Base-by-base conservation (phyloP, 1,140 invertebrate genomes). In the Aphelinus certus region DNA sequence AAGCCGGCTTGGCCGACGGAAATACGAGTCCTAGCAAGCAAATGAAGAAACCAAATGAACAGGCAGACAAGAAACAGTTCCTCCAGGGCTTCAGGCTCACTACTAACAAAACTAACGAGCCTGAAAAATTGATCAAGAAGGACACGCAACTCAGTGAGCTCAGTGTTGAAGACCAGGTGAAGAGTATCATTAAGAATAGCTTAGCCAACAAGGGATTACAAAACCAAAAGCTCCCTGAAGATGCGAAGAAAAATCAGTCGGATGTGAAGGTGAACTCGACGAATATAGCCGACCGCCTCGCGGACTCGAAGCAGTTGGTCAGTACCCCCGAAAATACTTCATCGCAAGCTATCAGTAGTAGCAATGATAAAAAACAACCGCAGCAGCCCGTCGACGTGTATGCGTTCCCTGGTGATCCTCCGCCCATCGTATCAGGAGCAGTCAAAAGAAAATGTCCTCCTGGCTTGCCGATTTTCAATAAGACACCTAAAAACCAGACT, bases 401-500 rank as follows among this genome's bases (percentile, higher is more conserved):
- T 5, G 76, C 81, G 0, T 85, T 85, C 26, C 79, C 83, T 0
- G 84, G 71, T 57, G 84, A 86, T 60, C 75, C 84, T 2, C 74
- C 78, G 0, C 76, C 78, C 1, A 53, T 80, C 0, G 47, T 81
- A 45, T 79, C 80, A 1, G 85, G 85, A 43, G 84, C 85, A 0
- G 81, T 86, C 0, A 87, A 87, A 48, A 76, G 85, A 7, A 87
- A 86, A 46, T 86, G 84, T 58, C 85, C 85, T 0, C 85, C 85
- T 0, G 85, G 85, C 45, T 51, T 86, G 2, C 80, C 85, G 0
- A 85, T 86, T n/a, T 81, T 78, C 1, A 84, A 86, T 3, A 76
- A 73, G 2, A 84, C 79, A 76, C 3, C 64, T 26, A 47, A 67
- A 4, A 56, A 71, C 2, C 69, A 61, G 46, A 5, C 58, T 2